Evolutionary conservation across 2,888 invertebrate genomes (phyloP).

Genomic region (Ecliptopera silaceata): DNA sequence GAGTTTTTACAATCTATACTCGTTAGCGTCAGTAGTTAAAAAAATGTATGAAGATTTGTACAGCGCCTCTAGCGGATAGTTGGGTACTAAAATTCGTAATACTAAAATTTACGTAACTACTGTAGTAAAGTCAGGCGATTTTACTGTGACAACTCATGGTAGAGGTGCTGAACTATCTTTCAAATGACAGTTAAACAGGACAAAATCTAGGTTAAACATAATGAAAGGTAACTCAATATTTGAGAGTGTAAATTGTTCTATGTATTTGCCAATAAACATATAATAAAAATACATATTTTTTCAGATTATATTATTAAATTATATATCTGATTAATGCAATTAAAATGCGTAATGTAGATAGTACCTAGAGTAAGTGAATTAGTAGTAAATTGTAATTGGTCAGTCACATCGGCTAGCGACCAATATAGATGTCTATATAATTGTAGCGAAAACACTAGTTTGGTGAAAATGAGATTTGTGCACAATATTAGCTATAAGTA

Average conservation of each 20-base stretch:
- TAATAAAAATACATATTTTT: constrained; percentile 7
- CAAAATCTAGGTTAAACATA: constrained; percentile 18
- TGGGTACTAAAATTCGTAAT: no score
- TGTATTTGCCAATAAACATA: constrained; percentile 36
- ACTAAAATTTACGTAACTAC: no score
- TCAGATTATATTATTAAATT: constrained; percentile 25
- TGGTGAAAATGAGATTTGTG: background rate
- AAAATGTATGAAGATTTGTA: no score
- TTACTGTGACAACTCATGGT: no score
- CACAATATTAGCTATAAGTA: background rate
- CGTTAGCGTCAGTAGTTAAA: no score
- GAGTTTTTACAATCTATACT: no score
- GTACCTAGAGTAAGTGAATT: background rate
- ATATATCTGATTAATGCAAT: background rate
- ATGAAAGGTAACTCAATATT: constrained; percentile 69
- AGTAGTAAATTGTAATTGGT: background rate
- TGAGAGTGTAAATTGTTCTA: constrained; percentile 48
- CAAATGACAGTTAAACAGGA: background rate
- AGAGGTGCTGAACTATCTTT: background rate
- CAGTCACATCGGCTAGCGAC: background rate
- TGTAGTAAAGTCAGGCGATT: no score
- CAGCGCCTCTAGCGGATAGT: no score
- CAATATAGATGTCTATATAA: background rate
- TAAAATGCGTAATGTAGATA: background rate
- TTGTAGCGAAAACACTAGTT: background rate